Evolutionary conservation across 2,888 invertebrate species (phyloP).

Genomic region (Tortrix viridana): DNA sequence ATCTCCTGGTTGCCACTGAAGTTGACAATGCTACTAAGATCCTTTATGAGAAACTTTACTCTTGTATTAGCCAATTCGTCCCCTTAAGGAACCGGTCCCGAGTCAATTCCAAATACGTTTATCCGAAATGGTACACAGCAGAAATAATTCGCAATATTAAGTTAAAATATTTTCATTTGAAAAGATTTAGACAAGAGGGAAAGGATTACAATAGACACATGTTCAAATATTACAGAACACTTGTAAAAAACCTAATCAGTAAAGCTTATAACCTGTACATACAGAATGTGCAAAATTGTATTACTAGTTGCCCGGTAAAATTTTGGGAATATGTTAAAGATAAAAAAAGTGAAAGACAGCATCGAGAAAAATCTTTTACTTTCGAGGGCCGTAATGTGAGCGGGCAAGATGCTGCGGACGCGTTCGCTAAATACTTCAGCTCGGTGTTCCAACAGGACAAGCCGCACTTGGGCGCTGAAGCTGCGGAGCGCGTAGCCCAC

Average conservation of each 20-base stretch:
- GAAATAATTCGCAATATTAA: too few relatives aligned
- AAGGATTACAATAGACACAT: not conserved
- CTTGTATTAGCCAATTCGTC: too few relatives aligned
- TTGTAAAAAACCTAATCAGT: not conserved
- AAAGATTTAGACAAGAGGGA: not conserved
- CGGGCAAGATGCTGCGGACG: constrained; percentile 11
- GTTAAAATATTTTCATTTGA: not conserved
- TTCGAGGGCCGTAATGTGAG: not conserved
- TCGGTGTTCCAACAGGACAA: constrained; percentile 16
- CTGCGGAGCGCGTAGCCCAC: not conserved
- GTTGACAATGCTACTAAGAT: too few relatives aligned
- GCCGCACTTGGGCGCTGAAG: constrained; percentile 3
- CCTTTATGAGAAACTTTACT: too few relatives aligned
- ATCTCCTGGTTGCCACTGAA: too few relatives aligned
- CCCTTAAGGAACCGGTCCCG: too few relatives aligned
- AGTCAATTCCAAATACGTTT: too few relatives aligned
- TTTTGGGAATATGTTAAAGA: not conserved
- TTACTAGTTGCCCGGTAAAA: not conserved
- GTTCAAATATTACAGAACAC: not conserved
- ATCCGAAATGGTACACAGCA: too few relatives aligned
- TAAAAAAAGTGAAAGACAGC: not conserved
- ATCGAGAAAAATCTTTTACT: not conserved
- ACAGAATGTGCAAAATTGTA: not conserved
- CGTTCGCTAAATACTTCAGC: constrained; percentile 29
- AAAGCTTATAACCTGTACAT: not conserved